Base-by-base conservation (phyloP, 37 sponge, comb jelly and placozoan species). In the Tethya wilhelma region DNA sequence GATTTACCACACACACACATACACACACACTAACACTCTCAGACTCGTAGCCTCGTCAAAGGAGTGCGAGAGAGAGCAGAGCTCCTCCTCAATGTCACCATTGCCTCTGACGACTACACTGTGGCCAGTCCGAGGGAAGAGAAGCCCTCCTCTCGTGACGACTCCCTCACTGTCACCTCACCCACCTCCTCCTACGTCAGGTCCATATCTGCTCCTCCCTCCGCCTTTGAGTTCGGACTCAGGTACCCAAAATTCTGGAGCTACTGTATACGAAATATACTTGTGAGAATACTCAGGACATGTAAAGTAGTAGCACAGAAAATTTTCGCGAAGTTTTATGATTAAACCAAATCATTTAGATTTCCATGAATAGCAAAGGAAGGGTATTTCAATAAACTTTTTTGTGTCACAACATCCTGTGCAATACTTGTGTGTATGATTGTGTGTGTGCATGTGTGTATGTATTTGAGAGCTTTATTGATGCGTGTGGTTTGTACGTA, bases 41-140 rank as follows among this genome's bases (percentile, higher is more conserved):
- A 83, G 78, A 93, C 93, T 19, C 56, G 72, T 4, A 44, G 30
- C 14, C 63, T 90, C 12, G 91, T 87, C 49, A 38, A 69, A 26
- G 88, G 89, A 2, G 78, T 94, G 31, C 45, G 87, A 25, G 91
- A 87, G 44, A 58, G 83, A 40, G 76, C 86, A 17, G 32, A 79
- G 37, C 67, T 94, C 20, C 77, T 94, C n/a, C 81, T 94, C 17
- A 65, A 49, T 60, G 85, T 94, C 23, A 84, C 79, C 29, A 74
- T 90, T 22, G 64, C 84, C 20, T 70, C 71, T 14, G 65, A 69
- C 2, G 44, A 79, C 39, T 5, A 26, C 5, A 19, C 39, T 14
- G 20, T 25, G 59, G 1, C 37, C 75, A 74, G 38, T 36, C 37
- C 34, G 1, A 11, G 8, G 2, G 44, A 20, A n/a, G n/a, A n/a